These are phyloP conservation scores for Agrenia bidenticulata DNA, from an alignment of 2,888 invertebrate species.

Conservation along the genomic window DNA sequence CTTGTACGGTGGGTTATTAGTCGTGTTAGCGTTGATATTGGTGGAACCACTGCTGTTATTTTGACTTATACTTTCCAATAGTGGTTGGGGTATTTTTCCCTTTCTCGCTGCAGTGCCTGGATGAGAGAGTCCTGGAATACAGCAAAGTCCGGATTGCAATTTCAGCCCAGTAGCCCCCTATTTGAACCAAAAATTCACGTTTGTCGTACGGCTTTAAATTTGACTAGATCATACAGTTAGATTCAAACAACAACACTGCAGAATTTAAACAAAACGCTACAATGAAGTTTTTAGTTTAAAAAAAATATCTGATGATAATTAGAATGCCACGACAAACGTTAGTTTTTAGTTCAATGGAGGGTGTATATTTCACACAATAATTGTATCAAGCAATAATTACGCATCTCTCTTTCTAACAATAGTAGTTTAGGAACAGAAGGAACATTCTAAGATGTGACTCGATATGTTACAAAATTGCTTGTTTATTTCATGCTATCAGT, in stretches of 20 bases:
- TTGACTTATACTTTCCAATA: slow-evolving; percentile 60
- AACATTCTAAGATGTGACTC: no score
- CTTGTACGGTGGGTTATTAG: slow-evolving; percentile 19
- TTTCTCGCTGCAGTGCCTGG: slow-evolving; percentile 73
- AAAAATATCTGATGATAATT: no score
- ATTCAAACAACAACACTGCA: neutral
- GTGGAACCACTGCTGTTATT: slow-evolving; percentile 25
- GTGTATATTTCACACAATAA: no score
- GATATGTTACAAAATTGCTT: no score
- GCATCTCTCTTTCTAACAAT: no score
- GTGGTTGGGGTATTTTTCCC: slow-evolving; percentile 73
- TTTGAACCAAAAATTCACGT: slow-evolving; percentile 45
- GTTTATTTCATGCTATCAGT: no score
- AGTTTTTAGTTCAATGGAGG: slow-evolving; percentile 4
- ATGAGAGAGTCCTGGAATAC: slow-evolving; percentile 80
- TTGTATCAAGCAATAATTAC: no score
- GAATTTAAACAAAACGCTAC: slow-evolving; percentile 16
- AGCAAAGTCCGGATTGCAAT: slow-evolving; percentile 73
- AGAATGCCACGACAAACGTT: slow-evolving; percentile 3
- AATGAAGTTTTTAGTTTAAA: neutral
- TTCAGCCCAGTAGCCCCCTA: slow-evolving; percentile 57
- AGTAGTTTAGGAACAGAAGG: no score
- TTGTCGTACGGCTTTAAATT: slow-evolving; percentile 10
- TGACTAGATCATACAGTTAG: neutral
- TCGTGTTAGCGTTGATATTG: slow-evolving; percentile 19